These are phyloP conservation scores for Dolichallabes microphthalmus DNA, from an alignment of 2,113 vertebrate genomes.

Conservation along the genomic window DNA sequence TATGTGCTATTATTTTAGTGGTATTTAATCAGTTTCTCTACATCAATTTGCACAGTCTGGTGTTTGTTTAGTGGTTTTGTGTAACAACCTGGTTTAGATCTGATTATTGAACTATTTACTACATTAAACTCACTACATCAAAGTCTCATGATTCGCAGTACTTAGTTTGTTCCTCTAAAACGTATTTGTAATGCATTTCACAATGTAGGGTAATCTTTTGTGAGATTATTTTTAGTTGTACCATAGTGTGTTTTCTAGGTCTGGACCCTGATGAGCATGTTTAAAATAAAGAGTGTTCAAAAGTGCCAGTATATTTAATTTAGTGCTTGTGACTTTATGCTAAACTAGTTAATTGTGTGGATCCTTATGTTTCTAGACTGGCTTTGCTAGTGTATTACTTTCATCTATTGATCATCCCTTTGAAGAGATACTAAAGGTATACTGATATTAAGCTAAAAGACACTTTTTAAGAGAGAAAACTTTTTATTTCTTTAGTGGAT, in stretches of 20 bases:
- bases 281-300: background rate
- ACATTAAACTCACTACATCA: too few species aligned
- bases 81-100: background rate
- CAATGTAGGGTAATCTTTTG: background rate
- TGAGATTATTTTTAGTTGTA: background rate
- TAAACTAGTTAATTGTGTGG: background rate
- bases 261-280: background rate
- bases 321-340: background rate
- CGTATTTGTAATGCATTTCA: background rate
- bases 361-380: background rate
- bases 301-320: background rate
- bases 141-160: background rate
- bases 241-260: background rate
- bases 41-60: background rate
- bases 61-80: background rate
- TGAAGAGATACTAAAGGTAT: background rate
- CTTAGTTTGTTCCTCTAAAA: background rate
- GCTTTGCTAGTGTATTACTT: background rate
- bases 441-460: background rate
- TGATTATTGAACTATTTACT: background rate
- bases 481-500: background rate
- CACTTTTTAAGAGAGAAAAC: too few species aligned
- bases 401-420: background rate
- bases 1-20: background rate
- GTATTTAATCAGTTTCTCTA: background rate